Evolutionary conservation across 2,113 vertebrate species (phyloP).

Genomic region (Carassius auratus): DNA sequence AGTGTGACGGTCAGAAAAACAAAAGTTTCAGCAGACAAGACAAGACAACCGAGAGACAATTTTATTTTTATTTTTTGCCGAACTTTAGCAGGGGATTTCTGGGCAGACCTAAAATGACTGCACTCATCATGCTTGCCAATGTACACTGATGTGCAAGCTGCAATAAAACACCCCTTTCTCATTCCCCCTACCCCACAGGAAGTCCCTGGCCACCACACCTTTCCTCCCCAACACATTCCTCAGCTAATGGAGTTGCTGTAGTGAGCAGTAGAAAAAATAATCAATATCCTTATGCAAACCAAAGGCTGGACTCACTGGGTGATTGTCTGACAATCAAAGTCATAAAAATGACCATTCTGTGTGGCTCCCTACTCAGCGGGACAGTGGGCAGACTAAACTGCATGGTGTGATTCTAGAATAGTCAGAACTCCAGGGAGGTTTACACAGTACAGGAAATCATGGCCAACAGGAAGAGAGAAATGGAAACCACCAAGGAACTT

Average conservation of each 20-base stretch:
- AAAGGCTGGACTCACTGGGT: neutral
- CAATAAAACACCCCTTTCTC: neutral
- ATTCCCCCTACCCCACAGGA: constrained; percentile 60
- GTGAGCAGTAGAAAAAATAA: constrained; percentile 6
- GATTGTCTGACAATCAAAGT: neutral
- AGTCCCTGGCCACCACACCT: constrained; percentile 72
- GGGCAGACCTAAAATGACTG: constrained; percentile 4
- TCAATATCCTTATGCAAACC: constrained; percentile 21
- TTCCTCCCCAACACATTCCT: constrained; percentile 67
- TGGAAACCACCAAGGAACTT: neutral
- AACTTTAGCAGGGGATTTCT: constrained; percentile 11
- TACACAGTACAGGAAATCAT: neutral
- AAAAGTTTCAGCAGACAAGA: neutral
- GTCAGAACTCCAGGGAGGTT: constrained; percentile 11
- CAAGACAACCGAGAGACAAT: constrained; percentile 33
- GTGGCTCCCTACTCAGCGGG: constrained; percentile 3
- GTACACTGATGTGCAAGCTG: constrained; percentile 9
- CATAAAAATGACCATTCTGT: neutral
- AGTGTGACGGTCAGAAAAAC: constrained; percentile 16
- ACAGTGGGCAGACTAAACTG: neutral
- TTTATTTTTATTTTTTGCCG: constrained; percentile 13
- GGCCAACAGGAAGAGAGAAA: constrained; percentile 18
- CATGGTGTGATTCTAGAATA: constrained; percentile 23
- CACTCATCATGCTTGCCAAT: neutral
- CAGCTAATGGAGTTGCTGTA: constrained; percentile 46